Base-by-base conservation (phyloP, 2,113 vertebrate genomes). In the Suricata suricatta region DNA sequence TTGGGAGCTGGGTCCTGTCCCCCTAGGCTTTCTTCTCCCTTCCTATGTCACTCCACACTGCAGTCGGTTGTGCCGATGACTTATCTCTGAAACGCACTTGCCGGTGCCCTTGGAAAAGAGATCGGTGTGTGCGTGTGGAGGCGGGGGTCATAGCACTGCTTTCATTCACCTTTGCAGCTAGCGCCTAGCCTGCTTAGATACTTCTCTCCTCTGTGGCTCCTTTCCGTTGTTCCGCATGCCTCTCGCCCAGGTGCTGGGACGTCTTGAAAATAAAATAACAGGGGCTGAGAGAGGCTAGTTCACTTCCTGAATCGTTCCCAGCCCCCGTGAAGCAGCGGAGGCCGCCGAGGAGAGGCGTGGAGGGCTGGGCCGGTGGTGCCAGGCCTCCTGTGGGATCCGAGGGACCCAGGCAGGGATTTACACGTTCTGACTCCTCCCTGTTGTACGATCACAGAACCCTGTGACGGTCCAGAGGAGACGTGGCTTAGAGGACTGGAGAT, bases 211-310 rank as follows among this genome's bases (percentile, higher is more conserved):
- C 23, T 74, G 7, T 29, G 3, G 71, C 47, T 69, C 72, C 63
- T 60, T 35, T 21, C 41, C 52, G 0, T 31, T 23, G 6, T 35
- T 27, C 11, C 0, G 4, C 10, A 41, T 87, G 27, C 38, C 44
- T 71, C 33, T 92, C 68, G 13, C 38, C 68, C 35, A 66, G 11
- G 8, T 12, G 50, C 57, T 63, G 14, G 47, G 14, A 63, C 33
- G 35, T 69, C 88, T 93, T 96, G 74, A 60, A 90, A 96, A 76
- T 66, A 81, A 93, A 88, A 47, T 7, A 79, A 21, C 9, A 38
- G 7, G 82, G 25, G 10, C 41, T 50, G 35, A 3, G 7, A 21
- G 72, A 84, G 60, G 44, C 57, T 52, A 69, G 72, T 77, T 29
- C 5, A 23, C 44, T 72, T 64, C 29, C 68, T 19, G 23, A 80